Conservation (phyloP, 2,797 vertebrate genomes). For the Petrocephalus sullivani region DNA sequence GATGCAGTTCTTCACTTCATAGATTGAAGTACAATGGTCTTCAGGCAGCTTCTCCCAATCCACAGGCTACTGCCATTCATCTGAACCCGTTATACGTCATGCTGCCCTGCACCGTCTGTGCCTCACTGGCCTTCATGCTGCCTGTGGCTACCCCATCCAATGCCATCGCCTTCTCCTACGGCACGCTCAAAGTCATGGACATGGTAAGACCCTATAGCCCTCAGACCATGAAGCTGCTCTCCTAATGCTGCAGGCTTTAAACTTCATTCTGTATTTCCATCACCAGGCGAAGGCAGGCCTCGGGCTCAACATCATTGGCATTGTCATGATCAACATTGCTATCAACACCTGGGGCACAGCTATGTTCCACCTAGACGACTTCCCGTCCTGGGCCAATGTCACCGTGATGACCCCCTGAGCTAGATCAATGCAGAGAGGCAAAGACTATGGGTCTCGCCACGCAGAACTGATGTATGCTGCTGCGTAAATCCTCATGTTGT, state of each 20-base stretch:
- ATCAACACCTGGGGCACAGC: slow-evolving; percentile 69
- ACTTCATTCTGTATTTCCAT: slow-evolving; percentile 48
- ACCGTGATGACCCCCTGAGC: slow-evolving; percentile 10
- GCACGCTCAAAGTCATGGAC: slow-evolving; percentile 77
- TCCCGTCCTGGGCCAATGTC: slow-evolving; percentile 68
- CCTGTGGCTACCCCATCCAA: slow-evolving; percentile 91
- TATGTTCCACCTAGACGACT: slow-evolving; percentile 60
- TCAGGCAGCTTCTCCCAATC: neutral
- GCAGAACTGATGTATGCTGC: neutral
- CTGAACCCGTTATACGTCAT: slow-evolving; percentile 86
- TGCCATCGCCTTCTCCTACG: slow-evolving; percentile 86
- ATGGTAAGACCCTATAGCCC: slow-evolving; percentile 71
- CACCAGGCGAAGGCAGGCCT: slow-evolving; percentile 68
- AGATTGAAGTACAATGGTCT: neutral
- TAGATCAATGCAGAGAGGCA: neutral
- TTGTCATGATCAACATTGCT: slow-evolving; percentile 64
- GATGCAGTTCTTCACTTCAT: neutral
- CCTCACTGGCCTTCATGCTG: slow-evolving; percentile 91
- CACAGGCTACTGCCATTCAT: slow-evolving; percentile 59
- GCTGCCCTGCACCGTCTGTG: slow-evolving; percentile 77
- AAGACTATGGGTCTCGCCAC: neutral
- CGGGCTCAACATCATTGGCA: slow-evolving; percentile 68
- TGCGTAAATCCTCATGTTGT: neutral
- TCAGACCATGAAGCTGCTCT: neutral
- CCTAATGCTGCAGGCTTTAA: neutral